Base-by-base conservation (phyloP, 2,888 invertebrate genomes). In the Cylloceria caligata region DNA sequence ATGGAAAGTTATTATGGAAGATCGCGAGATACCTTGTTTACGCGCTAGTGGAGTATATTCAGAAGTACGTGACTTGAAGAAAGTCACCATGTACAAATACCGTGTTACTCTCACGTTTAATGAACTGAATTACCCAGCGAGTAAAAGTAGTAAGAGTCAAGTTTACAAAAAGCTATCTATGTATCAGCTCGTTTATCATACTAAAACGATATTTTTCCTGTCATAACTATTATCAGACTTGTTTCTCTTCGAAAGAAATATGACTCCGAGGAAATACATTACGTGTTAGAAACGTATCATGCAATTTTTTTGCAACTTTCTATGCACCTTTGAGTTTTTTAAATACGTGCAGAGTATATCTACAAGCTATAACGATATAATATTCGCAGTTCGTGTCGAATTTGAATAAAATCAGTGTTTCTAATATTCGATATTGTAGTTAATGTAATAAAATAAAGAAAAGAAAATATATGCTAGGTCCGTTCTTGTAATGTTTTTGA, bases 161-260 rank as follows among this genome's bases (percentile, higher is more conserved):
- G 24, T 39, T 27, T 16, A n/a, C 19, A 16, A 16, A n/a, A n/a
- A 52, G 13, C 52, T 64, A 64, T 74, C 16, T 77, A 78, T 55
- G 65, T 39, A 19, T 45, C 27, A 52, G n/a, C 21, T 16, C 62
- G 21, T 71, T 71, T 57, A 78, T 71, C 78, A 71, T 64, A 2
- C 47, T 21, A 49, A 64, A 78, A 19, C 64, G 24, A 71, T 71
- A 71, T 77, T 62, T 77, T 65, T 65, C 47, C 69, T 64, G 49
- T 71, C 69, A 71, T 62, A 69, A 69, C 68, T 77, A 62, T 69
- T 55, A 52, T 27, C 64, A 30, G 30, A 64, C 55, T 45, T 55
- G 78, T 60, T 27, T 72, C 11, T 16, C 24, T 34, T 71, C 34
- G 45, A 52, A 21, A 57, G 30, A 30, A 64, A 71, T 71, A 45